Evolutionary conservation across 2,888 invertebrate species (phyloP).

Genomic region (Drosophila borealis): DNA sequence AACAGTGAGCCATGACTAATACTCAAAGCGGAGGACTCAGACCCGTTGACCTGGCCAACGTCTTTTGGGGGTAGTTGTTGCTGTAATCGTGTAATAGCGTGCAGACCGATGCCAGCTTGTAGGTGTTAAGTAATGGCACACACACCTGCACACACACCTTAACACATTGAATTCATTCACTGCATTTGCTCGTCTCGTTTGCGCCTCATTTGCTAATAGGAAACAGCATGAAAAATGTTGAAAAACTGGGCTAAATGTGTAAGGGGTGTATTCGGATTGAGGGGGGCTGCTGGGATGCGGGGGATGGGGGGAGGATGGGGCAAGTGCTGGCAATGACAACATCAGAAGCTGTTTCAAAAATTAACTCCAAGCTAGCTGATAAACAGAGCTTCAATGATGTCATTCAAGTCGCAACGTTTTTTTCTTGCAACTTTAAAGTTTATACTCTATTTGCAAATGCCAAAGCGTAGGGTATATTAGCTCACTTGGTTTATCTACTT

Average conservation of each 20-base stretch:
- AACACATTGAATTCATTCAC: slow-evolving; percentile 56
- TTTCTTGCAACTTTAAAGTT: background rate
- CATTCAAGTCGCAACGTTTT: slow-evolving; percentile 30
- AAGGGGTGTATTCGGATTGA: background rate
- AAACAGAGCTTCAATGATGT: slow-evolving; percentile 44
- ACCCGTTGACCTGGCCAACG: slow-evolving; percentile 45
- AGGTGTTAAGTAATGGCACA: slow-evolving; percentile 72
- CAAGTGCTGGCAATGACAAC: slow-evolving; percentile 50
- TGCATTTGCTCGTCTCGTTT: slow-evolving; percentile 51
- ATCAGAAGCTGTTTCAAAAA: slow-evolving; percentile 41
- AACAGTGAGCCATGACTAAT: slow-evolving; percentile 63
- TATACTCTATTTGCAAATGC: background rate
- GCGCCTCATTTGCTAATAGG: slow-evolving; percentile 55
- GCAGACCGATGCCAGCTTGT: slow-evolving; percentile 61
- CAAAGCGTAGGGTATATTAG: background rate
- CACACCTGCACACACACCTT: slow-evolving; percentile 18
- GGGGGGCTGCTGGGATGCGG: background rate
- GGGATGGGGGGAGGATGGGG: background rate
- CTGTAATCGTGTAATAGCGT: slow-evolving; percentile 77
- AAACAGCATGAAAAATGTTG: slow-evolving; percentile 14
- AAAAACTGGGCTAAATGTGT: slow-evolving; percentile 5
- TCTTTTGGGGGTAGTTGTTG: slow-evolving; percentile 65
- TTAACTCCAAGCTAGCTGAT: slow-evolving; percentile 23
- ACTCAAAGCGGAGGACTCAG: slow-evolving; percentile 31
- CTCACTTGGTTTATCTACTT: background rate